These are phyloP conservation scores for Stenoptilia bipunctidactyla DNA, from an alignment of 2,888 invertebrate species.

Conservation along the genomic window DNA sequence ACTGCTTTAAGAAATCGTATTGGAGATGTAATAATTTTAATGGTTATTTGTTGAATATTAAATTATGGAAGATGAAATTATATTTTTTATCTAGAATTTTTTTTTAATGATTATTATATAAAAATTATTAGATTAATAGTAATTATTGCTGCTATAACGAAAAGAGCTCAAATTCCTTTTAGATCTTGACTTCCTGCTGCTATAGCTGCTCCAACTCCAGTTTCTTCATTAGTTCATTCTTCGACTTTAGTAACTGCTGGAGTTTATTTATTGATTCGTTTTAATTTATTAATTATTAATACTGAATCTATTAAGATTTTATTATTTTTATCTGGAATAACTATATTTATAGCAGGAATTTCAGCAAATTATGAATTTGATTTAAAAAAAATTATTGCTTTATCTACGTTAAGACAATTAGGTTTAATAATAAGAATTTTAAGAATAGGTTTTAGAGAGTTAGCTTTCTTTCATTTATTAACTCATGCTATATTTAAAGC, in stretches of 20 bases:
- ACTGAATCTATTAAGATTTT: slow-evolving; percentile 54
- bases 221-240: slow-evolving; percentile 82
- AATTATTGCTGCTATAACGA: slow-evolving; percentile 75
- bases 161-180: slow-evolving; percentile 87
- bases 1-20: slow-evolving; percentile 81
- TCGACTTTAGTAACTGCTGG: slow-evolving; percentile 85
- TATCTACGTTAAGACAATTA: slow-evolving; percentile 81
- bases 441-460: slow-evolving; percentile 58
- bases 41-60: slow-evolving; percentile 70
- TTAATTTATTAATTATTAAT: slow-evolving; percentile 62
- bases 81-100: slow-evolving; percentile 65
- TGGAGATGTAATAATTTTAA: slow-evolving; percentile 77
- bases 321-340: slow-evolving; percentile 67
- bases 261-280: slow-evolving; percentile 80
- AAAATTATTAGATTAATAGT: slow-evolving; percentile 48
- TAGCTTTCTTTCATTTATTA: slow-evolving; percentile 80
- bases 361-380: slow-evolving; percentile 76
- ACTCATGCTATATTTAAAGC: slow-evolving; percentile 84
- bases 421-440: slow-evolving; percentile 79
- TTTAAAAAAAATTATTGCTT: slow-evolving; percentile 84
- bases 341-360: slow-evolving; percentile 73
- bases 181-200: slow-evolving; percentile 81
- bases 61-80: slow-evolving; percentile 69
- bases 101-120: slow-evolving; percentile 49
- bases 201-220: slow-evolving; percentile 82